Evolutionary conservation across 2,113 vertebrate genomes (phyloP).

Genomic region (Tragelaphus strepsiceros): DNA sequence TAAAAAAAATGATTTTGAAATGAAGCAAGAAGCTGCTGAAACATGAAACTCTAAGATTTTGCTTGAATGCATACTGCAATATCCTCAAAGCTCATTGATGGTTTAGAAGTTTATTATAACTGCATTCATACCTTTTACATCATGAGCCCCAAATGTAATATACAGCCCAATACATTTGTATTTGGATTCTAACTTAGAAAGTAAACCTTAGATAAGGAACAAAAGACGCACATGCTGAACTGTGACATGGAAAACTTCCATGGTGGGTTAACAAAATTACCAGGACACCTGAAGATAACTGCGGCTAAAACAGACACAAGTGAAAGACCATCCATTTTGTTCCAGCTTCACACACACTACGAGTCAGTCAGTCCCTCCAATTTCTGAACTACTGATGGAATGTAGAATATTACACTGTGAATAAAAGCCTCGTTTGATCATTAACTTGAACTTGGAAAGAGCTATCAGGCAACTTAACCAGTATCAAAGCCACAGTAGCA

Average conservation of each 20-base stretch:
- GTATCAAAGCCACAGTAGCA: neutral
- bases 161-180: neutral
- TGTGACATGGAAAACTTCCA: neutral
- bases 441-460: neutral
- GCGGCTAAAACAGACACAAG: neutral
- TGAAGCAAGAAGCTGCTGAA: neutral
- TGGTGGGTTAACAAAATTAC: neutral
- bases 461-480: neutral
- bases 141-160: neutral
- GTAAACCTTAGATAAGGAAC: neutral
- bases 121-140: neutral
- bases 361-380: neutral
- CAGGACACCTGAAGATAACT: neutral
- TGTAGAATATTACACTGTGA: neutral
- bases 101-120: neutral
- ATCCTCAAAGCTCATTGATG: neutral
- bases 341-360: neutral
- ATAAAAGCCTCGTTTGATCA: neutral
- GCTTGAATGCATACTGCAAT: neutral
- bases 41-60: neutral
- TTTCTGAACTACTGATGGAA: neutral
- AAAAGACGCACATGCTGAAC: neutral
- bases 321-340: neutral
- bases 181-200: neutral
- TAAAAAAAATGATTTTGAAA: slow-evolving; percentile 9